Percentiles rank a stretch among this genome's conserved stretches.
These are phyloP conservation scores for Tachycineta bicolor DNA, from an alignment of 2,113 vertebrate genomes.

Conservation along the genomic window DNA sequence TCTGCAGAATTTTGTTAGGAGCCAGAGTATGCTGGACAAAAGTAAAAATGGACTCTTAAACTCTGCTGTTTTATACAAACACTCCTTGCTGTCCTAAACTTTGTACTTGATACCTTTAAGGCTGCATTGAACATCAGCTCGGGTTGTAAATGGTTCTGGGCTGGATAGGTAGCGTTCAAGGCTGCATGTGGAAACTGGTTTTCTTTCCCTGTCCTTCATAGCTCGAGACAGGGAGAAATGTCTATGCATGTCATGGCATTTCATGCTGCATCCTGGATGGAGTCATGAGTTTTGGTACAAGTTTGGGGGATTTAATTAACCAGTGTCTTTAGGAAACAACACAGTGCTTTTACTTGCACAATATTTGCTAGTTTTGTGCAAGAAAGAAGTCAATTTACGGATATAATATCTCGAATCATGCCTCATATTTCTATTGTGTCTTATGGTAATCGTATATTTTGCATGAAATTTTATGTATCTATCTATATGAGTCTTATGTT, in stretches of 20 bases:
- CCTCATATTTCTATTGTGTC: not conserved
- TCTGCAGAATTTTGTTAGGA: not conserved
- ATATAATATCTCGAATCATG: not conserved
- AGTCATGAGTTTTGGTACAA: rapidly evolving
- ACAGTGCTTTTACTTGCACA: not conserved
- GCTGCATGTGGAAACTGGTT: not conserved
- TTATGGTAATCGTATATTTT: not conserved
- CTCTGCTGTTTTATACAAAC: not conserved
- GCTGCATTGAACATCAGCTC: not conserved
- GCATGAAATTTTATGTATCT: not conserved
- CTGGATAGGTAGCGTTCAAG: rapidly evolving
- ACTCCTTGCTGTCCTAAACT: not conserved
- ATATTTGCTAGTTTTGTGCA: not conserved
- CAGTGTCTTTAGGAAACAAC: not conserved
- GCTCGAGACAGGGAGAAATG: not conserved
- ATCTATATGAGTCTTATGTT: not conserved
- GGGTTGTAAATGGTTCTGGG: not conserved
- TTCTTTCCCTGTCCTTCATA: not conserved
- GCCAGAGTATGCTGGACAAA: not conserved
- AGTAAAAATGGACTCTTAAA: not conserved
- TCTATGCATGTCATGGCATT: not conserved
- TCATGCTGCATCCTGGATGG: not conserved
- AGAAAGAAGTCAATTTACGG: not conserved
- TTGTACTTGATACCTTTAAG: not conserved
- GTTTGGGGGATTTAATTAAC: not conserved